These are phyloP conservation scores for Empidonax traillii DNA, from an alignment of 2,113 vertebrate species.

Conservation along the genomic window DNA sequence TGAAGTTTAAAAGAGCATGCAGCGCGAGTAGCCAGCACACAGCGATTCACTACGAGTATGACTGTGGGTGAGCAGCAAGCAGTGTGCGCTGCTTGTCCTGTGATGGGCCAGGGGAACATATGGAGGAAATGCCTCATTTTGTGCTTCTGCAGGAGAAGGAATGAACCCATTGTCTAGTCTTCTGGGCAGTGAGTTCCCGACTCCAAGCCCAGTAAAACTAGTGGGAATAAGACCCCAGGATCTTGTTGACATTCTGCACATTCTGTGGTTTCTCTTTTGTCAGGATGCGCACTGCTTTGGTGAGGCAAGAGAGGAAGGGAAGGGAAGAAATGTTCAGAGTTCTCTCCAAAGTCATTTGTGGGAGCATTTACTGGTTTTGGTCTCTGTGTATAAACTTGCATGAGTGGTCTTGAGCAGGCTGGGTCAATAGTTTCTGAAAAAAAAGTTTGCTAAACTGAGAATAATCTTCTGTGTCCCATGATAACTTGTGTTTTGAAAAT, in stretches of 20 bases:
- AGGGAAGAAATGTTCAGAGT: slow-evolving; percentile 30
- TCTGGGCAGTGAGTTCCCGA: background rate
- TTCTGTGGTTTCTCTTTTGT: slow-evolving; percentile 61
- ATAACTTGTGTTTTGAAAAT: background rate
- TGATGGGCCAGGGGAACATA: background rate
- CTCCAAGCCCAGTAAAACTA: background rate
- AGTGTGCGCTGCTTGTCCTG: background rate
- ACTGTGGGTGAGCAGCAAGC: background rate
- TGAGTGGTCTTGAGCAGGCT: background rate
- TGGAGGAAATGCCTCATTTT: slow-evolving; percentile 39
- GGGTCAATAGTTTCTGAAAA: background rate
- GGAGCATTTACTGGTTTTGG: background rate
- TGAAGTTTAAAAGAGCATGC: background rate
- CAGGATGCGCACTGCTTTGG: slow-evolving; percentile 2
- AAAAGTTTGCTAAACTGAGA: background rate
- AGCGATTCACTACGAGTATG: accelerated
- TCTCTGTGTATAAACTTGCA: background rate
- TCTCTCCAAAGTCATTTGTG: background rate
- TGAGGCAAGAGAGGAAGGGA: background rate
- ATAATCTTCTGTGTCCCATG: background rate
- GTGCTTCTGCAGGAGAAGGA: slow-evolving; percentile 1
- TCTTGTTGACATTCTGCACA: slow-evolving; percentile 49
- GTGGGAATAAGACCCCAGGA: slow-evolving; percentile 6
- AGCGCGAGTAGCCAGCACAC: background rate
- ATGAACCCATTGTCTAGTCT: slow-evolving; percentile 30